Conservation (phyloP, 2,113 vertebrate species). For the Phalacrocorax pelagicus region DNA sequence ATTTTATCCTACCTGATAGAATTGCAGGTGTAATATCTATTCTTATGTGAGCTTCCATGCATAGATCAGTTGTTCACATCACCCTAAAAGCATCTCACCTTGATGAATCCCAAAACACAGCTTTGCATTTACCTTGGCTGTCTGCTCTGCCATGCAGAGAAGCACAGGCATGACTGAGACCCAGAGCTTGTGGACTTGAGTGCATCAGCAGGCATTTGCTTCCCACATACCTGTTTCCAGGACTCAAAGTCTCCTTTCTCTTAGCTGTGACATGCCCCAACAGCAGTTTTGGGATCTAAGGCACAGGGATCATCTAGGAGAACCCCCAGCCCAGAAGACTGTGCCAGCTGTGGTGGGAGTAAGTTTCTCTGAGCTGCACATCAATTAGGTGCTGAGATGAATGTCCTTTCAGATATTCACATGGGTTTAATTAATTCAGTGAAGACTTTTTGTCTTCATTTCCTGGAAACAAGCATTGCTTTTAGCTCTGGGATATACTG, state of each 20-base stretch:
- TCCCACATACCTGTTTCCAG: background rate
- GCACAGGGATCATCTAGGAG: background rate
- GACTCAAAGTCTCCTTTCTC: background rate
- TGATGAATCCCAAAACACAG: background rate
- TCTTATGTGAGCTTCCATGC: background rate
- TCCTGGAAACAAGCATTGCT: conserved; percentile 59
- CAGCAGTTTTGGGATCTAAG: background rate
- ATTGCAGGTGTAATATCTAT: background rate
- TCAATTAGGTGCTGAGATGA: conserved; percentile 37
- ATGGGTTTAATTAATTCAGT: conserved; percentile 65
- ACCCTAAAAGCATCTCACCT: background rate
- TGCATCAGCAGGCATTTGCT: background rate
- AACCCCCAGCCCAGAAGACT: background rate
- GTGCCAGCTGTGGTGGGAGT: background rate
- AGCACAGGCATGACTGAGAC: background rate
- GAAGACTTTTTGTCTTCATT: background rate
- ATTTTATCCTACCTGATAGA: background rate
- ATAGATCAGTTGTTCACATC: background rate
- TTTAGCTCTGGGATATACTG: conserved; percentile 43
- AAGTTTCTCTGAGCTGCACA: conserved; percentile 38
- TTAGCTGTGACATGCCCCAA: background rate
- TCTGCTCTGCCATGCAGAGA: background rate
- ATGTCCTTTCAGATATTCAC: conserved; percentile 57
- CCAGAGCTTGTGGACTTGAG: rapidly evolving
- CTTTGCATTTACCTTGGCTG: background rate